A percentile compares a stretch with the other conserved stretches of the same genome.
Conservation (phyloP, 2,797 vertebrate genomes). For the Syndactyla subalaris region DNA sequence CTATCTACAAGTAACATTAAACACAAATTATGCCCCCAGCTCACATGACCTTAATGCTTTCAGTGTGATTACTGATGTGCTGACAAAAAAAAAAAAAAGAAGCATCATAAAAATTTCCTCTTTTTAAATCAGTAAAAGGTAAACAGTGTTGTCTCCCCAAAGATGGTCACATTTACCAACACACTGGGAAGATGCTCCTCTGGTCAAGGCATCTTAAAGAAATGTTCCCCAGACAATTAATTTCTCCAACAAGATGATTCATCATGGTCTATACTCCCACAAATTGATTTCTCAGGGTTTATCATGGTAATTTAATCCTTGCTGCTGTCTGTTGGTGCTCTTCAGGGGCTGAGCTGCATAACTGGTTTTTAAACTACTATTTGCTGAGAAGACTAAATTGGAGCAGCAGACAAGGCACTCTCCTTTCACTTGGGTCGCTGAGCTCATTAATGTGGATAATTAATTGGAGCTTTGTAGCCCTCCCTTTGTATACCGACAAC, state of each 20-base stretch:
- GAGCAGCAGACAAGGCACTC: neutral
- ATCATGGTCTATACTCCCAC: neutral
- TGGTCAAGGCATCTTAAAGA: neutral
- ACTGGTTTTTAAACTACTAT: neutral
- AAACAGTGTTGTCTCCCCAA: neutral
- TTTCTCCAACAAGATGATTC: neutral
- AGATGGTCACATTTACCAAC: neutral
- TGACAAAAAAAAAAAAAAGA: neutral
- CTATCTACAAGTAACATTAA: neutral
- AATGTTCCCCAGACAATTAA: neutral
- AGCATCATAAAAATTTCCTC: neutral
- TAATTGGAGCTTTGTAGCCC: constrained; percentile 76
- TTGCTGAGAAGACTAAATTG: neutral
- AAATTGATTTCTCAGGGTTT: constrained; percentile 7
- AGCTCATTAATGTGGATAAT: constrained; percentile 90
- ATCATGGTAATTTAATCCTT: constrained; percentile 2
- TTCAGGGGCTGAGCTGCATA: neutral
- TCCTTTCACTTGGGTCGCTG: constrained; percentile 41
- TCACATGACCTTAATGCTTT: neutral
- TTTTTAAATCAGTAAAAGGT: neutral
- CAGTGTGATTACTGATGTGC: neutral
- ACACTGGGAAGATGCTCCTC: neutral
- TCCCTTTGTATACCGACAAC: constrained; percentile 69
- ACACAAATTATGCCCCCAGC: neutral
- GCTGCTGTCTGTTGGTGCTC: neutral